Conservation (phyloP, 2,888 invertebrate genomes). For the Drosophila engyochracea region DNA sequence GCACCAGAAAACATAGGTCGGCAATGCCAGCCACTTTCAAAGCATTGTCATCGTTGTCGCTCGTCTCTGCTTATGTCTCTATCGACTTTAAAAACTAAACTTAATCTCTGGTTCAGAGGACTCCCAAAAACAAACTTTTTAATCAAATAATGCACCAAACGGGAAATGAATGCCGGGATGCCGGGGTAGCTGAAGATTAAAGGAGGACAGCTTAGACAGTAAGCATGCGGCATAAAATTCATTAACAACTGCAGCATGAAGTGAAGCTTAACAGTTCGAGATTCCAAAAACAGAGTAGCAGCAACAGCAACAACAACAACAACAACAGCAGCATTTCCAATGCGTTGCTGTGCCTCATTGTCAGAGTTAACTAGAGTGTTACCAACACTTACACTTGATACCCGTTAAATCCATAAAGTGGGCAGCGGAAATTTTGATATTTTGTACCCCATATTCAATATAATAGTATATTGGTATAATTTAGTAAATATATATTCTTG, state of each 20-base stretch:
- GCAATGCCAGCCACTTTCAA: constrained; percentile 14
- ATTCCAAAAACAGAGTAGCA: constrained; percentile 1
- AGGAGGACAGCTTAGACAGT: background rate
- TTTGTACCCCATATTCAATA: background rate
- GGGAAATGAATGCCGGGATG: background rate
- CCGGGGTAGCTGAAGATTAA: background rate
- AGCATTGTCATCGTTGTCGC: constrained; percentile 19
- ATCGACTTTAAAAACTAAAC: constrained; percentile 41
- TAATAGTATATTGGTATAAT: background rate
- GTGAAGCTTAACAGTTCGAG: constrained; percentile 9
- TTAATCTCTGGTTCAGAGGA: constrained; percentile 9
- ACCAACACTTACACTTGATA: background rate
- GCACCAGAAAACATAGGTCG: constrained; percentile 6
- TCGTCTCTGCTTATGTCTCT: constrained; percentile 21
- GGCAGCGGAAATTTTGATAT: background rate
- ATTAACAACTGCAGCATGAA: constrained; percentile 40
- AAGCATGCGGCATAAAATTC: constrained; percentile 26
- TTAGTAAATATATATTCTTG: background rate
- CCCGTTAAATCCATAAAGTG: background rate
- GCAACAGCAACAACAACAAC: background rate
- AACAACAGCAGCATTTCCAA: background rate
- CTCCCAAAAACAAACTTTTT: constrained; percentile 51
- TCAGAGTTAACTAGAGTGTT: constrained; percentile 6
- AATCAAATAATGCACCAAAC: constrained; percentile 56
- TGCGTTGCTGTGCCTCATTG: constrained; percentile 10